Percentiles rank a stretch among this genome's conserved stretches.
These are phyloP conservation scores for Melanaphis sacchari DNA, from an alignment of 1,140 invertebrate species.

Conservation along the genomic window DNA sequence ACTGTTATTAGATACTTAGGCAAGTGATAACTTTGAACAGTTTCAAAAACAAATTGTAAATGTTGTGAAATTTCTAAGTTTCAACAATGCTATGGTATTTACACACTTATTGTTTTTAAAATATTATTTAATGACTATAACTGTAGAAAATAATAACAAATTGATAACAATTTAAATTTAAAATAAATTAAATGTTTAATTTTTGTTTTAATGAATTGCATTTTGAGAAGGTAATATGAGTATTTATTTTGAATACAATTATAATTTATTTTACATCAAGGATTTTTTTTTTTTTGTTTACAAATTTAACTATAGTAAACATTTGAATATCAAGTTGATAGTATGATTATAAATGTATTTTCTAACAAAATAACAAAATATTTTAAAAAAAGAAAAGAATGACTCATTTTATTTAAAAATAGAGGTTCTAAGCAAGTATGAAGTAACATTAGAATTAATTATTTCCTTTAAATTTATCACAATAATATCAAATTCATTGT, in stretches of 20 bases:
- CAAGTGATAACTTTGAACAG: not conserved
- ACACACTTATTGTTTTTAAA: not conserved
- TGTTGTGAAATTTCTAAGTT: not conserved
- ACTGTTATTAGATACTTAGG: not conserved
- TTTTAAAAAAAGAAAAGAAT: not conserved
- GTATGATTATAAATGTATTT: not conserved
- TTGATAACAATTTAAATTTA: not conserved
- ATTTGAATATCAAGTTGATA: not conserved
- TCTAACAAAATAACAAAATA: not conserved
- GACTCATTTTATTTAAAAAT: conserved; percentile 43
- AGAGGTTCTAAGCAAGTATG: not conserved
- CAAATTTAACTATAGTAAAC: not conserved
- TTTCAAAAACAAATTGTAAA: not conserved
- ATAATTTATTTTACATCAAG: not conserved
- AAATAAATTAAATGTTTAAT: not conserved
- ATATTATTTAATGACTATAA: not conserved
- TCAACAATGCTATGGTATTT: not conserved
- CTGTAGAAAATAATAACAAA: not conserved
- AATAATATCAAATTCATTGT: not conserved
- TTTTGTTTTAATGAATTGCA: not conserved
- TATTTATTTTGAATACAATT: not conserved
- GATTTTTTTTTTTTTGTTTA: not conserved
- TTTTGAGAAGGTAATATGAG: not conserved
- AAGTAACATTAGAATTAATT: not conserved
- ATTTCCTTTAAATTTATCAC: not conserved